These are phyloP conservation scores for Pangasius krempfi DNA, from an alignment of 2,797 vertebrate species.

Conservation along the genomic window DNA sequence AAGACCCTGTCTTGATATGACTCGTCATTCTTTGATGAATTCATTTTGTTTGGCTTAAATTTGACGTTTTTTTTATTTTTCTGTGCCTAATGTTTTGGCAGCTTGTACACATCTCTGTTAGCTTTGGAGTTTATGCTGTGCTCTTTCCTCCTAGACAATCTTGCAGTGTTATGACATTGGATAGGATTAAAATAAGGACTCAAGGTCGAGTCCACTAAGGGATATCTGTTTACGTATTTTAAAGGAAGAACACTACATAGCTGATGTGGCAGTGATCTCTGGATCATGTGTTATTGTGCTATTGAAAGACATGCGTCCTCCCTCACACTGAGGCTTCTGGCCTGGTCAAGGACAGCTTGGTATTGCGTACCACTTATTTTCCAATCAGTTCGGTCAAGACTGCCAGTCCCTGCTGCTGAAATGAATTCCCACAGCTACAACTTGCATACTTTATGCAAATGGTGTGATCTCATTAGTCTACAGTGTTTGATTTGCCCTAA, in stretches of 20 bases:
- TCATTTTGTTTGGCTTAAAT: not conserved
- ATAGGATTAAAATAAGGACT: conserved; percentile 11
- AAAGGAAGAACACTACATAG: not conserved
- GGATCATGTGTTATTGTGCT: not conserved
- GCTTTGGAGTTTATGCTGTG: not conserved
- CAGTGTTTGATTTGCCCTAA: conserved; percentile 5
- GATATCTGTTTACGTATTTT: not conserved
- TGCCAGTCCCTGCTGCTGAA: not conserved
- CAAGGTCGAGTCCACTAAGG: not conserved
- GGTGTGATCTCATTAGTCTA: conserved; percentile 19
- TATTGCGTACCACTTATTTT: conserved; percentile 20
- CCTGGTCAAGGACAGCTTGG: not conserved
- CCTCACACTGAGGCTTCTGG: not conserved
- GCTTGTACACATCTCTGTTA: not conserved
- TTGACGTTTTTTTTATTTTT: not conserved
- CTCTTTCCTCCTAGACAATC: not conserved
- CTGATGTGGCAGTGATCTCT: not conserved
- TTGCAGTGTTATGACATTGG: conserved; percentile 1
- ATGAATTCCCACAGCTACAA: not conserved
- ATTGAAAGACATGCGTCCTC: conserved; percentile 3
- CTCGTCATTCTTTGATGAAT: not conserved
- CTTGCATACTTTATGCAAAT: not conserved
- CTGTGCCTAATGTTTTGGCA: not conserved
- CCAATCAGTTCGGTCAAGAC: not conserved
- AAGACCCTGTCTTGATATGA: not conserved